Evolutionary conservation across 2,888 invertebrate species (phyloP).

Genomic region (Tetragonula carbonaria): DNA sequence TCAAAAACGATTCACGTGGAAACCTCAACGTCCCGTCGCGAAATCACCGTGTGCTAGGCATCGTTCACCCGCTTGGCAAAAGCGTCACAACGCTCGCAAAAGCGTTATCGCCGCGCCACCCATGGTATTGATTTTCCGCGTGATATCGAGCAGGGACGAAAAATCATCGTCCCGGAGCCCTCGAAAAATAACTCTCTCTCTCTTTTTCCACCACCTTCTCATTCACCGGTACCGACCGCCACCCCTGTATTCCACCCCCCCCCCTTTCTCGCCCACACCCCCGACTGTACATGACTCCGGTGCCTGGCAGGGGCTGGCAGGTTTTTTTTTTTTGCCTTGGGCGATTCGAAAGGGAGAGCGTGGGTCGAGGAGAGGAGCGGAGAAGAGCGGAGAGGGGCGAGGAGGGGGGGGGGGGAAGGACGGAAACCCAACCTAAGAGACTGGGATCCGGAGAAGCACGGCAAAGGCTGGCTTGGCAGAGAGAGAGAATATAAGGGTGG

Average conservation of each 20-base stretch:
- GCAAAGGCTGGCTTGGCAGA: slow-evolving; percentile 70
- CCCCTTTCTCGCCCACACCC: slow-evolving; percentile 65
- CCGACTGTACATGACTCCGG: slow-evolving; percentile 41
- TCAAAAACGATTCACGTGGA: slow-evolving; percentile 30
- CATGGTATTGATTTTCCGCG: slow-evolving; percentile 64
- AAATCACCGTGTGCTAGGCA: slow-evolving; percentile 13
- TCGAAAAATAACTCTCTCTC: slow-evolving; percentile 79
- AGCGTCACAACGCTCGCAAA: slow-evolving; percentile 16
- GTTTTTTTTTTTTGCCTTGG: slow-evolving; percentile 80
- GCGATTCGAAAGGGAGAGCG: slow-evolving; percentile 72
- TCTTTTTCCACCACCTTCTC: slow-evolving; percentile 61
- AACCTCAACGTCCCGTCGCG: slow-evolving; percentile 23
- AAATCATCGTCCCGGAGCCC: slow-evolving; percentile 71
- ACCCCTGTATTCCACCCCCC: slow-evolving; percentile 39
- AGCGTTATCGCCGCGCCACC: background rate
- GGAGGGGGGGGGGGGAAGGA: slow-evolving; percentile 52
- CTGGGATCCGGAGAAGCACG: slow-evolving; percentile 74
- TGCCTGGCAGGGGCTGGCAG: slow-evolving; percentile 72
- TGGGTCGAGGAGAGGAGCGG: no score
- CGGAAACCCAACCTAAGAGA: slow-evolving; percentile 82
- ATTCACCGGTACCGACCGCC: slow-evolving; percentile 67
- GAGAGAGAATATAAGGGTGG: slow-evolving; percentile 79
- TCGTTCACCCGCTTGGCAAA: slow-evolving; percentile 1
- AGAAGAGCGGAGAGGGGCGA: slow-evolving; percentile 25
- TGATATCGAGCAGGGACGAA: slow-evolving; percentile 60